phyloP scores from a whole-genome alignment of 2,113 vertebrate genomes.

The Paradisaea rubra region DNA sequence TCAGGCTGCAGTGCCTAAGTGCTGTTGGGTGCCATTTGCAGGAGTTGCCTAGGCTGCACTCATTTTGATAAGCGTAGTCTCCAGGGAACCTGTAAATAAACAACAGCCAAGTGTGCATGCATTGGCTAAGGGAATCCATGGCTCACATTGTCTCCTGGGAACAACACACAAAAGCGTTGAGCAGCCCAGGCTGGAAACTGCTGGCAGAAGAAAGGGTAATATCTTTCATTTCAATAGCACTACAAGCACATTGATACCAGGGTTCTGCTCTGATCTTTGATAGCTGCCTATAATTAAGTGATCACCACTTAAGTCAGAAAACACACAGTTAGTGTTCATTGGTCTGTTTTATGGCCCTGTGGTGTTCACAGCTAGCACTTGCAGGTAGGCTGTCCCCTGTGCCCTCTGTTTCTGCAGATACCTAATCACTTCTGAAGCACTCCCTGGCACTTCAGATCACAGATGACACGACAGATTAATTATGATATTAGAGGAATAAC shows the following conservation, averaged over 20 bases:
- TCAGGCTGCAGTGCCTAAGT: background rate
- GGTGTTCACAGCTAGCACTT: background rate
- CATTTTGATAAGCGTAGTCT: background rate
- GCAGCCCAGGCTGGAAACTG: background rate
- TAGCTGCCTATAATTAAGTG: constrained; percentile 25
- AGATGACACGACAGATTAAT: constrained; percentile 8
- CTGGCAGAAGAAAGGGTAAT: background rate
- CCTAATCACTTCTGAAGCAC: background rate
- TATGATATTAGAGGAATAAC: background rate
- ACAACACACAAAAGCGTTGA: background rate
- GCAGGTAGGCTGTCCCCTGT: background rate
- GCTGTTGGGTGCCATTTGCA: background rate
- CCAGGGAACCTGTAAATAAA: background rate
- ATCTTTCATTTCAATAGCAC: background rate
- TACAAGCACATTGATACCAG: background rate
- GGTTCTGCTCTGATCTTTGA: constrained; percentile 7
- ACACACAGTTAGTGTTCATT: background rate
- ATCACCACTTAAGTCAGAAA: background rate
- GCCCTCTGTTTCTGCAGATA: background rate
- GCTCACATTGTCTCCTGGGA: background rate
- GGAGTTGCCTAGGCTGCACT: background rate
- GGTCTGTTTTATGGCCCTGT: background rate
- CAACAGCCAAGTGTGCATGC: background rate
- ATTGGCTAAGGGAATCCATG: constrained; percentile 14
- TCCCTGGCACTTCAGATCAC: background rate